These are phyloP conservation scores for Corythoichthys haematopterus DNA, from an alignment of 2,113 vertebrate genomes.

Conservation along the genomic window DNA sequence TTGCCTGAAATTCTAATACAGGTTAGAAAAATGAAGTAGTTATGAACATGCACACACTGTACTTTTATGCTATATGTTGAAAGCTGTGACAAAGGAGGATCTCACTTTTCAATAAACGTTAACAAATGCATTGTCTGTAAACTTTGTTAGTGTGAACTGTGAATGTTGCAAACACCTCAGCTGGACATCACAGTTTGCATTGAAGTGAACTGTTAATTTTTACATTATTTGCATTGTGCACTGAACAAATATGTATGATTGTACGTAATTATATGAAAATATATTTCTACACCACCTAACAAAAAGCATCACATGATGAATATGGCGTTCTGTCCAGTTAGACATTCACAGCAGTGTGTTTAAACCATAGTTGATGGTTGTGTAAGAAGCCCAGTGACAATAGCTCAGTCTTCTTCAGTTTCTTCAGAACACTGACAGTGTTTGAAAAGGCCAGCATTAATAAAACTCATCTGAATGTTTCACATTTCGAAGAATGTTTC, in stretches of 20 bases:
- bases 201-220: not conserved
- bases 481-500: conserved; percentile 72
- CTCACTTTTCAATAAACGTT: not conserved
- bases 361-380: conserved; percentile 37
- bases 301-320: conserved; percentile 32
- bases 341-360: conserved; percentile 22
- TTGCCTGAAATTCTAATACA: not conserved
- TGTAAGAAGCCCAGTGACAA: conserved; percentile 32
- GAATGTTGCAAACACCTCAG: not conserved
- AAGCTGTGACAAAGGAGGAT: not conserved
- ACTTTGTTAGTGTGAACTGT: conserved; percentile 1
- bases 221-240: not conserved
- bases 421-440: conserved; percentile 57
- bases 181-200: conserved; percentile 5
- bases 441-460: conserved; percentile 50
- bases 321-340: conserved; percentile 8
- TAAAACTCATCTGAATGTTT: conserved; percentile 70
- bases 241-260: too few species aligned
- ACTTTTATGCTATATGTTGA: not conserved
- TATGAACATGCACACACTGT: not conserved
- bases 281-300: not conserved
- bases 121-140: not conserved
- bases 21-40: not conserved
- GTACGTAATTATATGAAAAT: too few species aligned
- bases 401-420: conserved; percentile 45